Base-by-base conservation (phyloP, 2,113 vertebrate species). In the Anas platyrhynchos region DNA sequence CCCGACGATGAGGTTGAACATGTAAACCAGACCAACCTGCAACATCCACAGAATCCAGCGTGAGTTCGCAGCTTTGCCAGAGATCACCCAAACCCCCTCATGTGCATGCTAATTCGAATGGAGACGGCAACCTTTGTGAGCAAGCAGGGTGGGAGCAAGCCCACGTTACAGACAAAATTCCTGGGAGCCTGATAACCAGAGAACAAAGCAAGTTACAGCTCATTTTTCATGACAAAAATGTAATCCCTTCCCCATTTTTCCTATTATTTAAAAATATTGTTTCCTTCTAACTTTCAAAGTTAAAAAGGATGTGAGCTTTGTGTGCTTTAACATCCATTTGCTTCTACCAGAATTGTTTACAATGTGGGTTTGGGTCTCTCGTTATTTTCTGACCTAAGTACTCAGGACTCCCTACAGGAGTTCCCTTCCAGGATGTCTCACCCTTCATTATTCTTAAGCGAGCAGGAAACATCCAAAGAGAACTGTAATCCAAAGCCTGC, bases 1-100 rank as follows among this genome's bases (percentile, higher is more conserved):
- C 29, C 99, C 99, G 0, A 99, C 99, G 2, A 99, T 99, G 92
- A 99, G 98, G 93, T 99, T 99, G 94, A 99, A 99, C 99, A 99
- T 99, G 93, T 99, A 99, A 88, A 99, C 98, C 96, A 99, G 97
- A 29, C 99, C 99, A n/a, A 99, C 99, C 99, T 99, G 96, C 29
- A 97, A 93, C 5, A 48, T 23, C 67, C 44, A 94, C 69, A 91
- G 0, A 31, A 71, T 4, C 22, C 23, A 56, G 46, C 3, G 2
- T 62, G 85, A 91, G 71, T 16, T 16, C 7, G 84, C 50, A 79
- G 65, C 77, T 0, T 3, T 7, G 32, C 44, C 88, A 75, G 46
- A 36, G 36, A 52, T 27, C 71, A 67, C 2, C 46, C 62, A 12
- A n/a, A 61, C 31, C 41, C 68, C 17, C 62, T 31, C 56, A 46